Conservation (phyloP, 1,140 invertebrate species). For the Dendroctonus ponderosae region DNA sequence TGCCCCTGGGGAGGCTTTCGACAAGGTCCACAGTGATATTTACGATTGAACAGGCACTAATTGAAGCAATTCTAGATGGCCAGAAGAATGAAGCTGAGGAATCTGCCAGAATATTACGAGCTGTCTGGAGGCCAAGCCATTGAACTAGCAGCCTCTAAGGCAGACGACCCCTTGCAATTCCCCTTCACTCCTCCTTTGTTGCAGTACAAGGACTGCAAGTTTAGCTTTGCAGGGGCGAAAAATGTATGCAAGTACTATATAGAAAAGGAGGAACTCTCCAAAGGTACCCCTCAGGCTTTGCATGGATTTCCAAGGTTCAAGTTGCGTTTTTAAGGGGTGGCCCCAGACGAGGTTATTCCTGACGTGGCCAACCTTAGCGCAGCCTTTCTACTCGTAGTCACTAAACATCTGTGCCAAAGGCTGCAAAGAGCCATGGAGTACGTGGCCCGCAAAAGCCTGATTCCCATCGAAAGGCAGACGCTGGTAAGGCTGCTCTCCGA, state of each 20-base stretch:
- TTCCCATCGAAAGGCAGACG: slow-evolving; percentile 58
- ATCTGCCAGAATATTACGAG: slow-evolving; percentile 70
- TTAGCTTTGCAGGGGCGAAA: slow-evolving; percentile 80
- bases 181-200: slow-evolving; percentile 63
- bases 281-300: slow-evolving; percentile 50
- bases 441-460: slow-evolving; percentile 60
- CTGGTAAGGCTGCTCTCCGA: slow-evolving; percentile 53
- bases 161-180: slow-evolving; percentile 66
- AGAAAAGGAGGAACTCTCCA: slow-evolving; percentile 58
- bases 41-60: not conserved
- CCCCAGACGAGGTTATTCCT: slow-evolving; percentile 71
- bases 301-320: not conserved
- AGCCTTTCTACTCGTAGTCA: slow-evolving; percentile 72
- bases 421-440: slow-evolving; percentile 81
- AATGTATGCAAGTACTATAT: slow-evolving; percentile 57
- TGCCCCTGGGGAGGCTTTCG: slow-evolving; percentile 88
- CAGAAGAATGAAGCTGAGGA: slow-evolving; percentile 79
- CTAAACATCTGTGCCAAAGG: slow-evolving; percentile 77
- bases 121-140: slow-evolving; percentile 83
- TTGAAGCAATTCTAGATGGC: slow-evolving; percentile 59
- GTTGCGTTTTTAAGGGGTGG: slow-evolving; percentile 37
- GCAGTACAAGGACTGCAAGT: slow-evolving; percentile 72
- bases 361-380: slow-evolving; percentile 84
- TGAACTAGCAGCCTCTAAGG: slow-evolving; percentile 73
- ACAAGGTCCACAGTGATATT: slow-evolving; percentile 65